Percentiles rank a stretch among this genome's conserved stretches.
These are phyloP conservation scores for Drosophila cognata DNA, from an alignment of 2,888 invertebrate species.

Conservation along the genomic window DNA sequence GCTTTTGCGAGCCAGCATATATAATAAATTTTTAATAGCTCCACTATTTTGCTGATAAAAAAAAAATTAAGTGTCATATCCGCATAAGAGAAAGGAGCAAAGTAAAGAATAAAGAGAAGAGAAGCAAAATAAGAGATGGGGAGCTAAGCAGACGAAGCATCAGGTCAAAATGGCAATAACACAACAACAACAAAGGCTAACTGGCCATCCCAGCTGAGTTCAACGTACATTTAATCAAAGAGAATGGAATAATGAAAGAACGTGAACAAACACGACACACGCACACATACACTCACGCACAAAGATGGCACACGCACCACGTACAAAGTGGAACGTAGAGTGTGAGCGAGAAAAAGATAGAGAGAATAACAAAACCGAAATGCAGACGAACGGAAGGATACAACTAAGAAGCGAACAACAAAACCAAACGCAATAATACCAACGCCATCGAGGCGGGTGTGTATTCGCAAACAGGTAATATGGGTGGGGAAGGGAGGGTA, in stretches of 20 bases:
- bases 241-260: slow-evolving; percentile 65
- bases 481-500: slow-evolving; percentile 31
- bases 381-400: slow-evolving; percentile 61
- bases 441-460: slow-evolving; percentile 49
- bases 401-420: slow-evolving; percentile 34
- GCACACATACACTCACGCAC: slow-evolving; percentile 20
- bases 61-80: slow-evolving; percentile 31
- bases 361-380: slow-evolving; percentile 57
- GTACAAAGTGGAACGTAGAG: slow-evolving; percentile 51
- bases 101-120: not conserved
- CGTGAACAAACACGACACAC: slow-evolving; percentile 49
- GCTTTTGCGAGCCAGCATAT: not conserved
- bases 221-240: slow-evolving; percentile 80
- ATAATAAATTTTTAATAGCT: too few relatives aligned
- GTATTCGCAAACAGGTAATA: slow-evolving; percentile 72
- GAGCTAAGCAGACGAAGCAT: slow-evolving; percentile 29
- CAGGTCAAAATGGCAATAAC: slow-evolving; percentile 23
- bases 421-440: slow-evolving; percentile 54
- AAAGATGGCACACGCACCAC: slow-evolving; percentile 57
- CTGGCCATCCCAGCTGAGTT: slow-evolving; percentile 54
- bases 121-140: slow-evolving; percentile 15
- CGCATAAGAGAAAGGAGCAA: slow-evolving; percentile 5
- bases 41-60: not conserved
- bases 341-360: slow-evolving; percentile 26
- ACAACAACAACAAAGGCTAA: slow-evolving; percentile 29